Percentiles rank a stretch among this genome's conserved stretches.
Evolutionary conservation across 2,113 vertebrate species (phyloP).

Genomic region (Triplophysa rosa): DNA sequence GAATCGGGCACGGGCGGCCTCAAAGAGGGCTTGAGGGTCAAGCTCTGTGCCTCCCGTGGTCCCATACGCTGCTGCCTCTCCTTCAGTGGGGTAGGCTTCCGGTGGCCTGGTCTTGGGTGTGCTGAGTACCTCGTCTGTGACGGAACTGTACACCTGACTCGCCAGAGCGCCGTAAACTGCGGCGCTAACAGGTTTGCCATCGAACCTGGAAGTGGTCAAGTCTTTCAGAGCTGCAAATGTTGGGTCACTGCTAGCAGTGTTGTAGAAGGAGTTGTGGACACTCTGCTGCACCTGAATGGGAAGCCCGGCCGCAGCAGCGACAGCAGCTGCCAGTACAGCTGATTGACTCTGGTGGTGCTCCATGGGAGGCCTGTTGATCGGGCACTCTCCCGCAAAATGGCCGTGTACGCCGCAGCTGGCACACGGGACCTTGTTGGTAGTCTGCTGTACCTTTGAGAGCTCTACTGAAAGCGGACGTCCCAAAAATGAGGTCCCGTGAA

Average conservation of each 20-base stretch:
- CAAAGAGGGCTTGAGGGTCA: slow-evolving; percentile 71
- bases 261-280: slow-evolving; percentile 80
- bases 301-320: slow-evolving; percentile 74
- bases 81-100: slow-evolving; percentile 66
- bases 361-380: slow-evolving; percentile 66
- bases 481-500: slow-evolving; percentile 92
- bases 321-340: slow-evolving; percentile 76
- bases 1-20: slow-evolving; percentile 78
- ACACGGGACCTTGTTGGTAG: slow-evolving; percentile 69
- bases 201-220: slow-evolving; percentile 71
- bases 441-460: slow-evolving; percentile 90
- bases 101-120: slow-evolving; percentile 62
- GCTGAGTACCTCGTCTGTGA: slow-evolving; percentile 77
- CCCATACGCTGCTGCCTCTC: slow-evolving; percentile 58
- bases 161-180: slow-evolving; percentile 82
- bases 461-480: slow-evolving; percentile 92
- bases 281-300: slow-evolving; percentile 77
- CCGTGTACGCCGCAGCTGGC: slow-evolving; percentile 61
- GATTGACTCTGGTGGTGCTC: slow-evolving; percentile 81
- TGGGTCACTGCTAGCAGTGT: slow-evolving; percentile 79
- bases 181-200: slow-evolving; percentile 74
- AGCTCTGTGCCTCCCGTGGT: slow-evolving; percentile 54
- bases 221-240: slow-evolving; percentile 79
- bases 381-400: slow-evolving; percentile 71
- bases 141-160: slow-evolving; percentile 80